A percentile compares a stretch with the other conserved stretches of the same genome.
phyloP scores from a whole-genome alignment of 2,888 invertebrate species.

The Margaritifera margaritifera region DNA sequence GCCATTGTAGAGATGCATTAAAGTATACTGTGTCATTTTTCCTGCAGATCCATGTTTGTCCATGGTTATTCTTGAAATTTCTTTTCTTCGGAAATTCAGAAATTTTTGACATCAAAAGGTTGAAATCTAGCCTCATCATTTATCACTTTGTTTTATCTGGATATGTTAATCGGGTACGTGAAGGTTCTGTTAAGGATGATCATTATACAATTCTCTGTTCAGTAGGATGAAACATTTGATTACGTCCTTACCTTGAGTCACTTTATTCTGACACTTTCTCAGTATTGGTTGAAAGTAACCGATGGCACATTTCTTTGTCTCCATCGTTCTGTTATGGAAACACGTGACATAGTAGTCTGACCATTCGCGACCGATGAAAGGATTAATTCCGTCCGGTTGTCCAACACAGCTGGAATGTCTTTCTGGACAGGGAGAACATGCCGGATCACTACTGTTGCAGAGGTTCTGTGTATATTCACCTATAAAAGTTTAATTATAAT shows the following conservation, averaged over 20 bases:
- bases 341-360: slow-evolving; percentile 15
- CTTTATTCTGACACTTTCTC: slow-evolving; percentile 11
- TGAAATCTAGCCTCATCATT: slow-evolving; percentile 10
- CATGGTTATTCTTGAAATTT: no score
- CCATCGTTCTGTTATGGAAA: slow-evolving; percentile 19
- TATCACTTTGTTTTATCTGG: no score
- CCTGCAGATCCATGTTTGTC: no score
- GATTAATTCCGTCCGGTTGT: slow-evolving; percentile 7
- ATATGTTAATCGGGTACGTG: no score
- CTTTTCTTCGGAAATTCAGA: no score
- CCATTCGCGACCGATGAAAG: slow-evolving; percentile 19
- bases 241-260: slow-evolving; percentile 26
- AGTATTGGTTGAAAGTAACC: slow-evolving; percentile 24
- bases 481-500: background rate
- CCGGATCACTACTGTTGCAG: slow-evolving; percentile 1
- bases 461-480: slow-evolving; percentile 14
- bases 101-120: background rate
- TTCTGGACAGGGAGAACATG: slow-evolving; percentile 9
- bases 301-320: slow-evolving; percentile 14
- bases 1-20: no score
- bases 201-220: no score
- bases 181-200: no score
- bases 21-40: no score
- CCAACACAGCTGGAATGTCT: slow-evolving; percentile 14
- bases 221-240: no score